These are phyloP conservation scores for Proteles cristata DNA, from an alignment of 2,113 vertebrate genomes.

Conservation along the genomic window DNA sequence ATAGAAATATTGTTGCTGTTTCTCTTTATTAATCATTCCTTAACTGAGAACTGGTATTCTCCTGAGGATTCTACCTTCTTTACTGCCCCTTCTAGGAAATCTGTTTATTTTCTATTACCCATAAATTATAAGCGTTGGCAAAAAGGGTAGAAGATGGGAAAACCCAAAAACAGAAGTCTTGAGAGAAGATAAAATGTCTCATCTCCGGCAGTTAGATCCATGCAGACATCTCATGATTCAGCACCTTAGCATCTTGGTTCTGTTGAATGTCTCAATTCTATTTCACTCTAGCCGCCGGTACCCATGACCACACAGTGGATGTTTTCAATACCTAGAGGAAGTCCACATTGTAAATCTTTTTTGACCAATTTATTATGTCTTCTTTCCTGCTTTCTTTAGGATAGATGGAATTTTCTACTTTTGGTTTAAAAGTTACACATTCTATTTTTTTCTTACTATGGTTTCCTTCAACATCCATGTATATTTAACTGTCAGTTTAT, in stretches of 20 bases:
- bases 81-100: slow-evolving; percentile 17
- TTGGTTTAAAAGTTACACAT: slow-evolving; percentile 32
- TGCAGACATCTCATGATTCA: not conserved
- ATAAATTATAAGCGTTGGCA: slow-evolving; percentile 32
- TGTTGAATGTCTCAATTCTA: not conserved
- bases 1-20: not conserved
- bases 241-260: not conserved
- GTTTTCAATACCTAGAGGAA: slow-evolving; percentile 48
- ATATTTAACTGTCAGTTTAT: slow-evolving; percentile 22
- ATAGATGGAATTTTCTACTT: slow-evolving; percentile 26
- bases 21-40: not conserved
- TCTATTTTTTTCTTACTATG: not conserved
- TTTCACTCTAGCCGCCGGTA: not conserved
- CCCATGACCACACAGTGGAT: not conserved
- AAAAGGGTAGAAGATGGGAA: not conserved
- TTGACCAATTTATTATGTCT: slow-evolving; percentile 30
- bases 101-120: not conserved
- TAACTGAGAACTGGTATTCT: not conserved
- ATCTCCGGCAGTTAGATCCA: slow-evolving; percentile 7
- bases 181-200: not conserved
- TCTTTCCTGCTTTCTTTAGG: slow-evolving; percentile 8
- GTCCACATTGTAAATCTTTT: not conserved
- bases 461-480: not conserved
- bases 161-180: slow-evolving; percentile 10
- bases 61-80: not conserved